Conservation (phyloP, 2,113 vertebrate genomes). For the Lepisosteus oculatus region DNA sequence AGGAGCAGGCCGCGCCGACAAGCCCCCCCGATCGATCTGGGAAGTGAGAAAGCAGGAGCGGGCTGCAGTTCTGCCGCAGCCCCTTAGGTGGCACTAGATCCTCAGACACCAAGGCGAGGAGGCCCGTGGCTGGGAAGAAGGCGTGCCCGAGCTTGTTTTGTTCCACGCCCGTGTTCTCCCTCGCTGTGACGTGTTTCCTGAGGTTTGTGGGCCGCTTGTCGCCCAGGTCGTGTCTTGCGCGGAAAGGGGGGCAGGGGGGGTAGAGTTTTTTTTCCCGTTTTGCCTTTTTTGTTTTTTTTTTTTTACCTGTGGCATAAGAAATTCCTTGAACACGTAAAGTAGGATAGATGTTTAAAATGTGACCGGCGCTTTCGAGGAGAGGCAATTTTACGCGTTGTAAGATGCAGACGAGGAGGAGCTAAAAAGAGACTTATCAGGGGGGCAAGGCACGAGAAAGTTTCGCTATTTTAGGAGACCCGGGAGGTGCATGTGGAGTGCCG, state of each 20-base stretch:
- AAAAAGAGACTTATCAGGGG: conserved; percentile 16
- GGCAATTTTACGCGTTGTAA: neutral
- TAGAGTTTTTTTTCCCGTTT: conserved; percentile 46
- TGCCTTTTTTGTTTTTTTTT: no score
- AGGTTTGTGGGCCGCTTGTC: conserved; percentile 54
- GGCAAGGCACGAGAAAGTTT: conserved; percentile 58
- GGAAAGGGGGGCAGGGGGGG: conserved; percentile 32
- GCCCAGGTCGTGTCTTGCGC: conserved; percentile 35
- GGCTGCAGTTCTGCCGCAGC: neutral
- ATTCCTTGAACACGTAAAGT: neutral
- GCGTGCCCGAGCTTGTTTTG: conserved; percentile 30
- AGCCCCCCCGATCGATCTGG: no score
- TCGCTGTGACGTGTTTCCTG: conserved; percentile 73
- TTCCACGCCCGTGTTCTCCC: conserved; percentile 31
- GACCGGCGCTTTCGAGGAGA: neutral
- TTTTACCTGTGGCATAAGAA: neutral
- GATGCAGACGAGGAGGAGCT: neutral
- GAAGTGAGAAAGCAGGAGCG: no score
- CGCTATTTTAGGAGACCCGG: conserved; percentile 24
- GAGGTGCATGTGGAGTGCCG: conserved; percentile 13
- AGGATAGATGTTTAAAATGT: neutral
- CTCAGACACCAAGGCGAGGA: neutral
- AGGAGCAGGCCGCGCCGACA: no score
- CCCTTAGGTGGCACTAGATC: conserved; percentile 43
- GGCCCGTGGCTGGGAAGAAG: conserved; percentile 1